phyloP scores from a whole-genome alignment of 2,113 vertebrate genomes.

The Prolemur simus region DNA sequence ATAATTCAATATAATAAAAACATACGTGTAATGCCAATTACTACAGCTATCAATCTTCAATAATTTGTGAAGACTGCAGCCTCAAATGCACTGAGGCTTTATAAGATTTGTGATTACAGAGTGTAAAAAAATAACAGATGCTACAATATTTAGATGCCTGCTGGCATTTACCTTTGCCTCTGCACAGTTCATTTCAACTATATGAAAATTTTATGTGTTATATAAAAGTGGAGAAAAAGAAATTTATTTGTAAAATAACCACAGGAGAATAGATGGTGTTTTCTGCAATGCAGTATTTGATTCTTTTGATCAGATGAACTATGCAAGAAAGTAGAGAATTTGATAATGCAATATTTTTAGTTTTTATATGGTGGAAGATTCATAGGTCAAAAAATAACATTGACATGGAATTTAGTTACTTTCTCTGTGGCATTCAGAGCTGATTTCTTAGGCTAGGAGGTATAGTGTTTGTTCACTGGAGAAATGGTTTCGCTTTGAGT shows the following conservation, averaged over 20 bases:
- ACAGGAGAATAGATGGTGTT: conserved; percentile 71
- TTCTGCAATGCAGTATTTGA: conserved; percentile 67
- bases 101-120: conserved; percentile 91
- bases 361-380: conserved; percentile 35
- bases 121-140: conserved; percentile 93
- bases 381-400: conserved; percentile 30
- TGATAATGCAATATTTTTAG: conserved; percentile 62
- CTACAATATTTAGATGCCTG: conserved; percentile 92
- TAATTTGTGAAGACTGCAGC: conserved; percentile 81
- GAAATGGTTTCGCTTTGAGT: not conserved
- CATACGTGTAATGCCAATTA: conserved; percentile 78
- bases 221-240: conserved; percentile 79
- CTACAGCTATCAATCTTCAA: conserved; percentile 82
- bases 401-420: conserved; percentile 11
- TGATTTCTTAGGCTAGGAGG: not conserved
- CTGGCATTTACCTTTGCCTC: conserved; percentile 91
- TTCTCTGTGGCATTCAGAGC: not conserved
- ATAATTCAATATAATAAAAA: conserved; percentile 79
- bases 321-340: conserved; percentile 65
- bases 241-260: conserved; percentile 80
- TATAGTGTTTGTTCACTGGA: not conserved
- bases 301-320: conserved; percentile 71
- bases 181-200: conserved; percentile 91
- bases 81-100: conserved; percentile 83
- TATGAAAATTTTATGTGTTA: conserved; percentile 84